Evolutionary conservation across 2,113 vertebrate species (phyloP).

Genomic region (Ahaetulla prasina): DNA sequence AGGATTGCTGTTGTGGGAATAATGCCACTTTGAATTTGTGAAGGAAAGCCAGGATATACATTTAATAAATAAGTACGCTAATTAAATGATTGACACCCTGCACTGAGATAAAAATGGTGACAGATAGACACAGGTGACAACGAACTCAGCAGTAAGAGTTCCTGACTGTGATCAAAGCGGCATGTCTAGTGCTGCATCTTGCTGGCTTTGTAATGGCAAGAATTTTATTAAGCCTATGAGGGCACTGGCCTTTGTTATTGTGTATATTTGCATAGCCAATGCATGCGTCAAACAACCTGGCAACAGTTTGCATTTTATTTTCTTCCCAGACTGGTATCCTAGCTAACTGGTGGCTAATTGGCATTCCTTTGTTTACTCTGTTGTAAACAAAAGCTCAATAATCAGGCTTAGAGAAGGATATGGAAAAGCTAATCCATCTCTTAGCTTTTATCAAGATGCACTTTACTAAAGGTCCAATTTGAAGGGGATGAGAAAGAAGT

Average conservation of each 20-base stretch:
- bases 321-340: not conserved
- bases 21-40: not conserved
- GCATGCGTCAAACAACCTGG: not conserved
- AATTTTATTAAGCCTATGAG: not conserved
- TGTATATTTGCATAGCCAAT: not conserved
- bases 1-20: not conserved
- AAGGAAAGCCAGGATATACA: not conserved
- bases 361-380: not conserved
- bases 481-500: not conserved
- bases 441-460: not conserved
- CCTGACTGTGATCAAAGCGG: not conserved
- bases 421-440: not conserved
- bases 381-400: not conserved
- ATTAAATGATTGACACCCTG: not conserved
- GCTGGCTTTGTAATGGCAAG: not conserved
- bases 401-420: not conserved
- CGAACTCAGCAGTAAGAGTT: not conserved
- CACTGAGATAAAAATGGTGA: not conserved
- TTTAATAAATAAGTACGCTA: not conserved
- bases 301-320: not conserved
- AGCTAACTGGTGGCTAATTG: not conserved
- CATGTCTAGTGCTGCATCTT: not conserved
- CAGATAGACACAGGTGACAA: not conserved
- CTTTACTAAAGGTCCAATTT: not conserved
- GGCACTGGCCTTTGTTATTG: not conserved